Percentiles rank a stretch among this genome's conserved stretches.
phyloP scores from a whole-genome alignment of 2,113 vertebrate genomes.

The Cyanoramphus novaezelandiae region DNA sequence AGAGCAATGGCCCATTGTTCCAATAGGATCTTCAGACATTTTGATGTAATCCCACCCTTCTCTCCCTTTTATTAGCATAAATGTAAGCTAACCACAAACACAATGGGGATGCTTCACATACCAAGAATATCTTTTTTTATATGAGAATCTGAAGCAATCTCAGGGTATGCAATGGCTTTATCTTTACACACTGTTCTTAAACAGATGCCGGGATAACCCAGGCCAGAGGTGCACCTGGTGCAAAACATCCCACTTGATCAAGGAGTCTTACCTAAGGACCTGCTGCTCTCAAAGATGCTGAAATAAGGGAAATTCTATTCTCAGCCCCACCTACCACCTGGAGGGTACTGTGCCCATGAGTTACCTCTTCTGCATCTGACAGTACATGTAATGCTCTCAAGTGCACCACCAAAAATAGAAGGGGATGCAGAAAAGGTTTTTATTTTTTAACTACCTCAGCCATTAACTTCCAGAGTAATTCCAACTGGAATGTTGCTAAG shows the following conservation, averaged over 20 bases:
- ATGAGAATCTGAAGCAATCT: neutral
- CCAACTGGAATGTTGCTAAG: neutral
- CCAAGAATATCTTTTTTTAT: neutral
- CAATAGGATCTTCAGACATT: neutral
- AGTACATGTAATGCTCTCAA: neutral
- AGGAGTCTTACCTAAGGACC: neutral
- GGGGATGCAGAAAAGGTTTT: neutral
- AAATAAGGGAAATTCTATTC: neutral
- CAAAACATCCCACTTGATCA: neutral
- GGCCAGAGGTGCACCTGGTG: neutral
- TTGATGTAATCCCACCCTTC: neutral
- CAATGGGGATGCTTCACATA: neutral
- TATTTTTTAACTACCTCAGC: neutral
- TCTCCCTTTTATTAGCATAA: neutral
- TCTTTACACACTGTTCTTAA: neutral
- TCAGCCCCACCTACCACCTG: neutral
- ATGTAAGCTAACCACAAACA: neutral
- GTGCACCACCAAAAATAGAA: neutral
- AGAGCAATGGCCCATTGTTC: neutral
- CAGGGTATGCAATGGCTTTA: neutral
- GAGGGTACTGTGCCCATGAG: neutral
- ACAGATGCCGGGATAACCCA: neutral
- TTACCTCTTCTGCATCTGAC: neutral
- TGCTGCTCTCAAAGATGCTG: neutral
- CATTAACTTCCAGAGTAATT: neutral